Evolutionary conservation across 2,113 vertebrate genomes (phyloP).

Genomic region (Cyprinodon variegatus): DNA sequence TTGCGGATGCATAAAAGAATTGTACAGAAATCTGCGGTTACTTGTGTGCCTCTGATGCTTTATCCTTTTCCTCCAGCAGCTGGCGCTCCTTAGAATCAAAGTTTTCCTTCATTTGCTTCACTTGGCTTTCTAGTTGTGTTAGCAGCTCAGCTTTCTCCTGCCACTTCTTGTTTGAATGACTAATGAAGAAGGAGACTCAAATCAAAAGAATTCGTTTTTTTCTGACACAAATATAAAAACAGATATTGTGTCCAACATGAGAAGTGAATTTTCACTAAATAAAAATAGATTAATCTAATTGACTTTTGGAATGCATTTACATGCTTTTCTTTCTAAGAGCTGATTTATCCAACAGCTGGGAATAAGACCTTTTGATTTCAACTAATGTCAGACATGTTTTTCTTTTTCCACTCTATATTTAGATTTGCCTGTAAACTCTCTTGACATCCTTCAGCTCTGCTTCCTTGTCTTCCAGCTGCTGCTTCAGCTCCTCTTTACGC

Average conservation of each 20-base stretch:
- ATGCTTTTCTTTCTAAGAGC: not conserved
- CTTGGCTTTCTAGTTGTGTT: slow-evolving; percentile 87
- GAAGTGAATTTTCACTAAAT: not conserved
- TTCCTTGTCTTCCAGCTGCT: slow-evolving; percentile 88
- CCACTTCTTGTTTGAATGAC: slow-evolving; percentile 90
- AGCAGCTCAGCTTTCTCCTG: slow-evolving; percentile 91
- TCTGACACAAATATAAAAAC: too few relatives aligned
- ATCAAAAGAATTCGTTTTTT: not conserved
- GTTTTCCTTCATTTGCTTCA: slow-evolving; percentile 91
- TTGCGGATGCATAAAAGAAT: slow-evolving; percentile 4
- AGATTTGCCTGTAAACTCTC: slow-evolving; percentile 83
- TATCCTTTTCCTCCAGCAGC: slow-evolving; percentile 88
- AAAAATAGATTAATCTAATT: too few relatives aligned
- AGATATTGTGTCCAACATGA: not conserved
- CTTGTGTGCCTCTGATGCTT: slow-evolving; percentile 87
- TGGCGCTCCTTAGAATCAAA: slow-evolving; percentile 90
- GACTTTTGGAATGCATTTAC: not conserved
- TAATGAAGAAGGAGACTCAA: slow-evolving; percentile 59
- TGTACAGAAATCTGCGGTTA: slow-evolving; percentile 54
- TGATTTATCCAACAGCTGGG: too few relatives aligned
- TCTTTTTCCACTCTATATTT: not conserved
- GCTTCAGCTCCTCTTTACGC: slow-evolving; percentile 91
- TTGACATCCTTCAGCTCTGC: slow-evolving; percentile 86
- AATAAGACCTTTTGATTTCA: not conserved
- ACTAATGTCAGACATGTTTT: not conserved